phyloP scores from a whole-genome alignment of 2,113 vertebrate species.

The Glaucidium brasilianum region DNA sequence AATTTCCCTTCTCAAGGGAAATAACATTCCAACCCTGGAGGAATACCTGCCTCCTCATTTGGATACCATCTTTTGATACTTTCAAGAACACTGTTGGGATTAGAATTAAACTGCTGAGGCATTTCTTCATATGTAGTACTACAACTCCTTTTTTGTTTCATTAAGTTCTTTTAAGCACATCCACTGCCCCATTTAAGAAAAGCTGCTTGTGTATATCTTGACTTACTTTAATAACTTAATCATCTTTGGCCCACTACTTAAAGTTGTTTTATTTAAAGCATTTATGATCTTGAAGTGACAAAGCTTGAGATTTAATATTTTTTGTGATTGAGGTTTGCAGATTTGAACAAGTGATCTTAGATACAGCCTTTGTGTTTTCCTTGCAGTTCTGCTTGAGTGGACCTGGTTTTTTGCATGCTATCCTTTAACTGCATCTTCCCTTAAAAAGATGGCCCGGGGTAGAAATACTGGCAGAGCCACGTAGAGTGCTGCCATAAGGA shows the following conservation, averaged over 20 bases:
- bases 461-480: background rate
- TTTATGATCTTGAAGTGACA: background rate
- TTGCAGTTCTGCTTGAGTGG: background rate
- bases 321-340: background rate
- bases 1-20: background rate
- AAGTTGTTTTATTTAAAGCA: background rate
- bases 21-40: background rate
- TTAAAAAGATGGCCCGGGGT: background rate
- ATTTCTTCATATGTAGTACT: background rate
- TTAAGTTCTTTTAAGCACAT: background rate
- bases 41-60: background rate
- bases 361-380: background rate
- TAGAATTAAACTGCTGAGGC: background rate
- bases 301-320: background rate
- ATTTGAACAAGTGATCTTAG: background rate
- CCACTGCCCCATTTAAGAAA: background rate
- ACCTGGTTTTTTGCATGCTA: background rate
- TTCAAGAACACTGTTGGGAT: background rate
- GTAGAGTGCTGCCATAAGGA: background rate
- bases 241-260: background rate
- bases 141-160: background rate
- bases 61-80: background rate
- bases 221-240: background rate
- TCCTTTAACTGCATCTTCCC: background rate
- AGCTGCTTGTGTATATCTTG: background rate